Base-by-base conservation (phyloP, 1,140 invertebrate genomes). In the Oncopeltus fasciatus region DNA sequence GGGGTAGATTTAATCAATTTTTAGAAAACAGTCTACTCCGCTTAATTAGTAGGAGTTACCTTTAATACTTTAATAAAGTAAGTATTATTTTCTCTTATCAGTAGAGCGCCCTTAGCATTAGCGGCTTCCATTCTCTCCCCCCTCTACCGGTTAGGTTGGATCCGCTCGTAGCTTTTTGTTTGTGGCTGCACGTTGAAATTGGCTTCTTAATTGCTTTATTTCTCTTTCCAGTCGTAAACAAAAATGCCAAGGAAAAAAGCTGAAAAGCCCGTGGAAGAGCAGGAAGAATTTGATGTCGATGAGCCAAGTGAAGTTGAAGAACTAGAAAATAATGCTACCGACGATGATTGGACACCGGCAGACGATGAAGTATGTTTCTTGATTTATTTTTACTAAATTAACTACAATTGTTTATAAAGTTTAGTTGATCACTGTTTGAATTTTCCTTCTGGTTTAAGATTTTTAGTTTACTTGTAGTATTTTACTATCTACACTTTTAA, bases 271-370 rank as follows among this genome's bases (percentile, higher is more conserved):
- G 59, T 49, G 2, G 59, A 61, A 27, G 49, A 53, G 20, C 44
- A 61, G 26, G 59, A 61, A 49, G 59, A 61, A 18, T 61, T 61
- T 21, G 59, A 61, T 27, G 59, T 61, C 1, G 59, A 61, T 29
- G 59, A 61, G 31, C 59, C 59, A 18, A 49, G 43, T 46, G 59
- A 61, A 47, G 59, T 47, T 21, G 59, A 61, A 28, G 59, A 61
- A 24, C 24, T 46, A 29, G 59, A 46, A 21, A 61, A 61, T 47
- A 47, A 61, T 51, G 44, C 59, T 4, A 49, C 59, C 3, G 49
- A 53, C 24, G 49, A 53, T 24, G 49, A 53, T 24, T 53, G 49
- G 49, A 53, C 49, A 53, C 49, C 49, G 49, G 49, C 49, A 16
- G 49, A 53, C 1, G 49, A 53, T 9, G 49, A 53, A 24, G 49